Evolutionary conservation across 1,140 invertebrate species (phyloP).

Genomic region (Papilio dardanus): DNA sequence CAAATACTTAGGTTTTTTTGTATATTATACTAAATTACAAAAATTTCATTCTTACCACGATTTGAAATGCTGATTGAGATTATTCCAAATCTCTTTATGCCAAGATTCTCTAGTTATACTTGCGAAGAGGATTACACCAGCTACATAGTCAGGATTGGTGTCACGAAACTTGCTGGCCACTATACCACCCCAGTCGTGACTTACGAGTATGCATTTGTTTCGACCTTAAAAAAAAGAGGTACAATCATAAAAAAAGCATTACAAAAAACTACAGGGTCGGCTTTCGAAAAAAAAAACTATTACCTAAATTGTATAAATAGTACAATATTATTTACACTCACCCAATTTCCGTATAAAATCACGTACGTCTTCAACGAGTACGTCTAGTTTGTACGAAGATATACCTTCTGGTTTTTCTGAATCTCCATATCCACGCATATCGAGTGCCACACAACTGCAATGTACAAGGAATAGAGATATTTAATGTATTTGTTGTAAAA

Average conservation of each 20-base stretch:
- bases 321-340: constrained; percentile 41
- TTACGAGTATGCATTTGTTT: constrained; percentile 84
- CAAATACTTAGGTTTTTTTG: constrained; percentile 8
- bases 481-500: neutral
- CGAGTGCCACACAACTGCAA: constrained; percentile 86
- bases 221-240: constrained; percentile 64
- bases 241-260: neutral
- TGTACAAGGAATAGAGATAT: constrained; percentile 33
- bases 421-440: constrained; percentile 87
- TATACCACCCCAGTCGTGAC: constrained; percentile 88
- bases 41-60: constrained; percentile 81
- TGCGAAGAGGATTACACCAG: constrained; percentile 84
- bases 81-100: constrained; percentile 64
- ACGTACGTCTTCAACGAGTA: constrained; percentile 84
- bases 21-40: neutral
- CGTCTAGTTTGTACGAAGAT: constrained; percentile 81
- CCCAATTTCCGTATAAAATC: constrained; percentile 84
- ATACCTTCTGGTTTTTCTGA: constrained; percentile 85
- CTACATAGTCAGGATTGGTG: constrained; percentile 83
- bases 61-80: constrained; percentile 80
- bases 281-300: neutral
- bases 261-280: neutral
- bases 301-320: neutral
- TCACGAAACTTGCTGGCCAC: constrained; percentile 83
- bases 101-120: constrained; percentile 82